Conservation (phyloP, 2,797 vertebrate genomes). For the Meda fulgida region DNA sequence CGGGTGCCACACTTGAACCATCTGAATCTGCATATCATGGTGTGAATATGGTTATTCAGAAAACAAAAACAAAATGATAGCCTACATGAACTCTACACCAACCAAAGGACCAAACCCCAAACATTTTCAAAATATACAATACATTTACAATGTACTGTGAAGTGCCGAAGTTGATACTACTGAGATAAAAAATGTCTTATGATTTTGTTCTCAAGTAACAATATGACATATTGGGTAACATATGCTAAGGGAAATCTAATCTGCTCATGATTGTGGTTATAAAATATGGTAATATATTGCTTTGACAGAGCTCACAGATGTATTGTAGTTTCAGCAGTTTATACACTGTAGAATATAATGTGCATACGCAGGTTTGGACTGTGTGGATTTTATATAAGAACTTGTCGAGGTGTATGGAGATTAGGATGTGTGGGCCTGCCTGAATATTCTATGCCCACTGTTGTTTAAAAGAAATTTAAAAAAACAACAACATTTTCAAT, state of each 20-base stretch:
- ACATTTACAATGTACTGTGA: background rate
- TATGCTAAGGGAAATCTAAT: conserved; percentile 47
- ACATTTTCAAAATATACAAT: background rate
- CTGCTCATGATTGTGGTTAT: conserved; percentile 44
- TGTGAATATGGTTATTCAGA: conserved; percentile 1
- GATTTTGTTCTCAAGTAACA: conserved; percentile 42
- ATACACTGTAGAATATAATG: conserved; percentile 40
- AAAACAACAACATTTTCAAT: conserved; percentile 20
- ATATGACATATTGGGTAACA: conserved; percentile 26
- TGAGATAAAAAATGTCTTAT: conserved; percentile 23
- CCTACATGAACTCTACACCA: background rate
- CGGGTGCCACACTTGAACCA: background rate
- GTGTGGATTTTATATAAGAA: conserved; percentile 62
- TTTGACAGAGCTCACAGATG: conserved; percentile 25
- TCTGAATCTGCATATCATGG: background rate
- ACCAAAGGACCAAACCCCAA: background rate
- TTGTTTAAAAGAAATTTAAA: conserved; percentile 38
- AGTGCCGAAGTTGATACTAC: background rate
- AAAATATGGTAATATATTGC: conserved; percentile 52
- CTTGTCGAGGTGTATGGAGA: conserved; percentile 55
- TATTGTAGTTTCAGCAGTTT: conserved; percentile 28
- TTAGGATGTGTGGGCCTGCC: conserved; percentile 60
- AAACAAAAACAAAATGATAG: background rate
- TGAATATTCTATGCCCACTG: conserved; percentile 61
- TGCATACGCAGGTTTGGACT: conserved; percentile 30